Conservation (phyloP, 2,888 invertebrate species). For the Gastracanthus pulcherrimus region DNA sequence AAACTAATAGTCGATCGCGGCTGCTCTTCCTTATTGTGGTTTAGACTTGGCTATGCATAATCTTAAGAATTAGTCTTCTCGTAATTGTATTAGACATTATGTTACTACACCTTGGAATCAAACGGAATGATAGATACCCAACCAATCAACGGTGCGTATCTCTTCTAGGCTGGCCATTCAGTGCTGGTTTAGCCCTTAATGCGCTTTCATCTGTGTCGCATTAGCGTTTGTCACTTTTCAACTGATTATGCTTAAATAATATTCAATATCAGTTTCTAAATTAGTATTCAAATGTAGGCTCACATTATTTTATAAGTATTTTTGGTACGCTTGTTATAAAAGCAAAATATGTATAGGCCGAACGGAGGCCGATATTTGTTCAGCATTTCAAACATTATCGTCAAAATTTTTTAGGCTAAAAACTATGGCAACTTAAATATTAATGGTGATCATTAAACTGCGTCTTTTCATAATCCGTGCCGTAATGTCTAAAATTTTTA, state of each 20-base stretch:
- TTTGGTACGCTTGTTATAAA: neutral
- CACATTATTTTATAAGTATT: too few relatives aligned
- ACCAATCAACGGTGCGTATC: conserved; percentile 62
- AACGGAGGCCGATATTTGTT: neutral
- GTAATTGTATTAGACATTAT: conserved; percentile 66
- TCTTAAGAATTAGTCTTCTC: conserved; percentile 65
- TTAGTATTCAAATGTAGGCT: too few relatives aligned
- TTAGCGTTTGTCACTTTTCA: neutral
- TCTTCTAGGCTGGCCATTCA: conserved; percentile 60
- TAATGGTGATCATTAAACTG: conserved; percentile 16
- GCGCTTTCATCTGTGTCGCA: conserved; percentile 24
- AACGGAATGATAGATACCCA: conserved; percentile 69
- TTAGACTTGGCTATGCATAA: conserved; percentile 62
- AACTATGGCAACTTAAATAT: neutral
- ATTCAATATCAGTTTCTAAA: too few relatives aligned
- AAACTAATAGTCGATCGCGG: conserved; percentile 65
- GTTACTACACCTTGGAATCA: conserved; percentile 68
- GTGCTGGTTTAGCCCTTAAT: conserved; percentile 47
- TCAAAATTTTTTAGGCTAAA: neutral
- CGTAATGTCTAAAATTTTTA: neutral
- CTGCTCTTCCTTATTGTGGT: conserved; percentile 55
- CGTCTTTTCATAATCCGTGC: conserved; percentile 8
- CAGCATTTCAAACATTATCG: conserved; percentile 10
- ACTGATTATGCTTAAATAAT: too few relatives aligned
- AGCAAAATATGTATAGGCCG: neutral